Percentiles rank a stretch among this genome's conserved stretches.
These are phyloP conservation scores for Harpagus bidentatus DNA, from an alignment of 2,113 vertebrate genomes.

Conservation along the genomic window DNA sequence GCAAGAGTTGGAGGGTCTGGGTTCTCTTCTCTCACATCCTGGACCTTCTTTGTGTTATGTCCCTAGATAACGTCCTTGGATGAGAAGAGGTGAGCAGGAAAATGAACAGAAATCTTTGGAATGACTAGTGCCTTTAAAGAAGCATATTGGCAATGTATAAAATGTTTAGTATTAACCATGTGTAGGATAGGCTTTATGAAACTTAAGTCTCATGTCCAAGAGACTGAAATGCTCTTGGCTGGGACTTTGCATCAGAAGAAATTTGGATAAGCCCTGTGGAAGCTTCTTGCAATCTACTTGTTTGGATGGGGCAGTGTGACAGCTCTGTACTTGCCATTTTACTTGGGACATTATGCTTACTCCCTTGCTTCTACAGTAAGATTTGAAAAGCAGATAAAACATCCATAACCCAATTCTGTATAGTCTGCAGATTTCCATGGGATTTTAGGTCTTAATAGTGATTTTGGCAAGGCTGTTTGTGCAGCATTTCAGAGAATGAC, in stretches of 20 bases:
- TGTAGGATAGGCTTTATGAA: neutral
- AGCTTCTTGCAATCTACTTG: neutral
- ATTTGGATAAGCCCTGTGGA: neutral
- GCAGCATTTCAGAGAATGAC: neutral
- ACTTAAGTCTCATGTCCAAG: neutral
- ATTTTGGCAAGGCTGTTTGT: neutral
- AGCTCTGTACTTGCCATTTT: neutral
- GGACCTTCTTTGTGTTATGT: neutral
- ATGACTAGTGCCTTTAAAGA: neutral
- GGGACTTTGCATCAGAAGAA: neutral
- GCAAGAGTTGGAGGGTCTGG: neutral
- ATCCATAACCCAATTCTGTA: neutral
- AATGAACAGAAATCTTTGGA: neutral
- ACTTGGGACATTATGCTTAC: neutral
- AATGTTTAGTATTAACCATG: neutral
- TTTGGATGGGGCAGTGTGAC: neutral
- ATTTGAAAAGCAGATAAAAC: neutral
- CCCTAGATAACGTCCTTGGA: neutral
- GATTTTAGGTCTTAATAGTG: neutral
- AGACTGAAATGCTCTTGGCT: neutral
- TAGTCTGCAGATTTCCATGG: neutral
- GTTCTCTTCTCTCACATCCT: neutral
- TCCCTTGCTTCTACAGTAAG: neutral
- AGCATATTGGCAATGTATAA: neutral
- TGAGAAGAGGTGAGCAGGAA: neutral